phyloP scores from a whole-genome alignment of 2,797 vertebrate species.

The Uromys caudimaculatus region DNA sequence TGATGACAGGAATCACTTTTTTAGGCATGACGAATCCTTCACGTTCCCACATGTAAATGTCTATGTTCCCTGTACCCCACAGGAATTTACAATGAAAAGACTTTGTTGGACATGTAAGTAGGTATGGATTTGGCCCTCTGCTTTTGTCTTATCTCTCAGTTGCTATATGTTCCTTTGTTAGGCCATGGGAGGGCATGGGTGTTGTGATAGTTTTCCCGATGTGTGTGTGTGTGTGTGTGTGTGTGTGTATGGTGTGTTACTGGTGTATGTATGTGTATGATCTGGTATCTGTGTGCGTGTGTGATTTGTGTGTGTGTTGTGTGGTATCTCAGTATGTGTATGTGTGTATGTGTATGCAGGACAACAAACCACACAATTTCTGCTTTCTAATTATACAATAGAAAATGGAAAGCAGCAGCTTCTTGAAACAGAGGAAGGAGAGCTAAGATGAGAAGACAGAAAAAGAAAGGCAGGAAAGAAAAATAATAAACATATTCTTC shows the following conservation, averaged over 20 bases:
- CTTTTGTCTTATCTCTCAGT: background rate
- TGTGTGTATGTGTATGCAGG: background rate
- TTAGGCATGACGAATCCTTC: background rate
- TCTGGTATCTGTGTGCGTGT: background rate
- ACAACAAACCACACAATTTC: background rate
- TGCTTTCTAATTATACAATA: background rate
- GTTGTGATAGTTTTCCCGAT: background rate
- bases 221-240: background rate
- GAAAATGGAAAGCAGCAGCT: background rate
- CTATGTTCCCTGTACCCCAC: background rate
- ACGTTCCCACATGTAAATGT: background rate
- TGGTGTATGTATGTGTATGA: background rate
- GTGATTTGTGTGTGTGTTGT: background rate
- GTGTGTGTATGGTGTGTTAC: background rate
- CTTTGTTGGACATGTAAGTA: background rate
- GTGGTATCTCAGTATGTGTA: background rate
- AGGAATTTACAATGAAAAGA: background rate
- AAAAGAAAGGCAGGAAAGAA: background rate
- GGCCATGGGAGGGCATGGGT: fast-evolving
- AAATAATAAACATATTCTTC: background rate
- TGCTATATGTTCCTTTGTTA: background rate
- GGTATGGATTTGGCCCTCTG: background rate
- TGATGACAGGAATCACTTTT: slow-evolving; percentile 58
- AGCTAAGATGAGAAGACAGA: background rate
- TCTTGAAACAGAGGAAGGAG: background rate